Evolutionary conservation across 2,113 vertebrate genomes (phyloP).

Genomic region (Crypturellus undulatus): DNA sequence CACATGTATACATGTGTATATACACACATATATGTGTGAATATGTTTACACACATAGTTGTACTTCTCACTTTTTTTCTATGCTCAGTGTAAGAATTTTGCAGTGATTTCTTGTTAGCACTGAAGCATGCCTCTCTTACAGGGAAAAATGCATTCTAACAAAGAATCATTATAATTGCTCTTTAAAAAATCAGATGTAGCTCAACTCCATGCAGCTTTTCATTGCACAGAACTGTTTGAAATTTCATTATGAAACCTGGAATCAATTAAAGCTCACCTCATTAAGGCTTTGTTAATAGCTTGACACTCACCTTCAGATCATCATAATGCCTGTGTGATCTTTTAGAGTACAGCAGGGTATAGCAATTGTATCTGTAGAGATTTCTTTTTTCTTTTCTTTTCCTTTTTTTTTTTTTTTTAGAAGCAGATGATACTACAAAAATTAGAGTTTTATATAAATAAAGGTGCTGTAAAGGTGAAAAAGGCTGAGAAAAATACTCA

Average conservation of each 20-base stretch:
- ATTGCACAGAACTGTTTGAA: background rate
- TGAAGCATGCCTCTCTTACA: background rate
- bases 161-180: background rate
- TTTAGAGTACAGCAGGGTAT: background rate
- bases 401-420: background rate
- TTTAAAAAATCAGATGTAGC: background rate
- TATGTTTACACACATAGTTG: too few relatives aligned
- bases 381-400: background rate
- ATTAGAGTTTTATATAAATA: background rate
- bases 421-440: background rate
- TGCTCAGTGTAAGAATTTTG: background rate
- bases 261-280: conserved; percentile 4
- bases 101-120: background rate
- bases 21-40: background rate
- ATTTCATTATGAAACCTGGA: background rate
- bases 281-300: background rate
- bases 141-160: background rate
- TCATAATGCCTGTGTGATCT: background rate
- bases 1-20: background rate
- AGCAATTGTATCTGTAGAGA: background rate
- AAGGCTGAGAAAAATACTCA: background rate
- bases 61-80: background rate
- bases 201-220: background rate
- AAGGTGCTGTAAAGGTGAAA: background rate
- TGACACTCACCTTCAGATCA: background rate